Conservation (phyloP, 2,113 vertebrate species). For the Thinocorus orbignyianus region DNA sequence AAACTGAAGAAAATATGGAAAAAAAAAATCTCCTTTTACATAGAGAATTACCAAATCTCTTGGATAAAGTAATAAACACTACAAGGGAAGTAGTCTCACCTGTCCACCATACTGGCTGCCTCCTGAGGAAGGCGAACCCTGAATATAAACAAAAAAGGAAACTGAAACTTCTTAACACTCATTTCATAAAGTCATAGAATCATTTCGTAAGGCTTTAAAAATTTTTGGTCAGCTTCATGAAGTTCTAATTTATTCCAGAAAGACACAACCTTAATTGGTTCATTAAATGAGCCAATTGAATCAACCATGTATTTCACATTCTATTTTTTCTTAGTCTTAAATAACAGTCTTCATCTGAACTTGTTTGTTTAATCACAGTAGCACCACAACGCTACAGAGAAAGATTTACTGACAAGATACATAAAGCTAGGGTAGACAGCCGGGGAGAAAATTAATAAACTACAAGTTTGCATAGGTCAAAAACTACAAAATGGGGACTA, state of each 20-base stretch:
- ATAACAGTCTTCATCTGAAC: background rate
- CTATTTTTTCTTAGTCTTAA: background rate
- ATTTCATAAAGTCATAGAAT: background rate
- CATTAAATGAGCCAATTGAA: background rate
- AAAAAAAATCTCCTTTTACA: background rate
- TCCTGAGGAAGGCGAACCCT: constrained; percentile 29
- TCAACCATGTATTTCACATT: background rate
- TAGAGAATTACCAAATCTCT: background rate
- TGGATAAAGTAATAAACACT: background rate
- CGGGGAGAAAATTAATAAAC: background rate
- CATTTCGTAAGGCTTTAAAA: background rate
- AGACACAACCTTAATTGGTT: background rate
- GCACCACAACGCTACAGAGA: background rate
- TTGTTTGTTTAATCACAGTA: background rate
- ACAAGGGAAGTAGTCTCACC: background rate
- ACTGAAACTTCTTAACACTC: background rate
- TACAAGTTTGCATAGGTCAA: background rate
- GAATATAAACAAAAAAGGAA: background rate
- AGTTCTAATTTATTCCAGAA: background rate
- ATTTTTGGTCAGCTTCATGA: background rate
- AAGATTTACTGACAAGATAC: background rate
- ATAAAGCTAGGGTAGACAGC: background rate
- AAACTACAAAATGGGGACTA: background rate
- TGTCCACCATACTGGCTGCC: constrained; percentile 34
- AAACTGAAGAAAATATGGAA: background rate